Conservation (phyloP, 2,797 vertebrate species). For the Sarcophilus harrisii region DNA sequence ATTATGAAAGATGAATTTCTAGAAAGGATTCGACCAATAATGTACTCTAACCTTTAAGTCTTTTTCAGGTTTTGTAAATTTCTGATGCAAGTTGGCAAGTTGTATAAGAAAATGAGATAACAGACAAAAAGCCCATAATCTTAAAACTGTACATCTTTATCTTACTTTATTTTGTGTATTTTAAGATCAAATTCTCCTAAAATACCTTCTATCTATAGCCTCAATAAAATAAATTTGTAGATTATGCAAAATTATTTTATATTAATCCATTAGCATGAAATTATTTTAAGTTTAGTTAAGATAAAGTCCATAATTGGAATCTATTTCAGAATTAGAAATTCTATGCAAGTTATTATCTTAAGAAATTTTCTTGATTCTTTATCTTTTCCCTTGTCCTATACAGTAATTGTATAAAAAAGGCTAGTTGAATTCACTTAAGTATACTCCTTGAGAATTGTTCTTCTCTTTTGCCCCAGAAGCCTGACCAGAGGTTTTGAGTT, state of each 20-base stretch:
- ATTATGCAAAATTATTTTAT: conserved; percentile 21
- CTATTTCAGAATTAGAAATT: conserved; percentile 56
- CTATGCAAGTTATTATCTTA: conserved; percentile 48
- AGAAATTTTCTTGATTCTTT: conserved; percentile 11
- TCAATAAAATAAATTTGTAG: conserved; percentile 35
- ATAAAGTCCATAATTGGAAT: conserved; percentile 13
- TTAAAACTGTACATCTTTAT: conserved; percentile 43
- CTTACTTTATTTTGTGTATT: conserved; percentile 29
- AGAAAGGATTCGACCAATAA: not conserved
- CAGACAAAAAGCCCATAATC: not conserved
- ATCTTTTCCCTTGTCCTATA: not conserved
- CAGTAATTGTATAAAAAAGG: not conserved
- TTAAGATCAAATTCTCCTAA: conserved; percentile 10
- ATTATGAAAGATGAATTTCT: conserved; percentile 45
- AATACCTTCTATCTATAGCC: conserved; percentile 3
- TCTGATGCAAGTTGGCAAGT: conserved; percentile 16
- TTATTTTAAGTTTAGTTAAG: conserved; percentile 34
- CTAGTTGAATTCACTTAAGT: not conserved
- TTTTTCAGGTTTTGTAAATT: conserved; percentile 19
- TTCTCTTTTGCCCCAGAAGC: not conserved
- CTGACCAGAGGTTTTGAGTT: conserved; percentile 43
- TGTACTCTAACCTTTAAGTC: not conserved
- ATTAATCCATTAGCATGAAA: not conserved
- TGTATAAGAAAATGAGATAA: conserved; percentile 54
- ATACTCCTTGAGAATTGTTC: conserved; percentile 28